Base-by-base conservation (phyloP, 2,113 vertebrate genomes). In the Proterorhinus semilunaris region DNA sequence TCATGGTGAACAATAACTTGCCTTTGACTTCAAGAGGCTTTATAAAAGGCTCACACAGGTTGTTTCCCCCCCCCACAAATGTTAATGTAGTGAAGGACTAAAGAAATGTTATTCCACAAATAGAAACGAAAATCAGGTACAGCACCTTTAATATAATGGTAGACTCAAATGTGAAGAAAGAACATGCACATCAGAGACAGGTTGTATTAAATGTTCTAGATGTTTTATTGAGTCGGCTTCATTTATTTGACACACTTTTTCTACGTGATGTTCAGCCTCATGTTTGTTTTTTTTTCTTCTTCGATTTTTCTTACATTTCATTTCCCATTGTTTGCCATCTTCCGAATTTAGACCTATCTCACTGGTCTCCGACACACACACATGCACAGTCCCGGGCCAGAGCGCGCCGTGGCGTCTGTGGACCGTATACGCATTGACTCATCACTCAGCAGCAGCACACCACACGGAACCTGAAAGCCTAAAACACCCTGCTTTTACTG, bases 131-230 rank as follows among this genome's bases (percentile, higher is more conserved):
- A 36, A 36, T 3, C 27, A 36, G 27, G 27, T 36, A 36, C 27
- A 36, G 27, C 27, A 5, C 27, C 27, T 36, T 36, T 36, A 36
- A 36, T 36, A 36, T 45, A 62, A 47, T 15, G 10, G 6, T 13
- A 51, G 9, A 44, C 15, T 9, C 66, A 21, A 50, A 76, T 55
- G 45, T 17, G 67, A 68, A 77, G 49, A 65, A 50, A 53, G 64
- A 58, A 81, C 63, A 79, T 86, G 87, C 85, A 91, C 84, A 86
- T 82, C 87, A 58, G 78, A 44, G 76, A 53, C 84, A 12, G 68
- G 86, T 92, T 91, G 89, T 94, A 94, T 90, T 93, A 94, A 94
- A 94, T 94, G 91, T 93, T 92, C 90, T 92, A 92, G 88, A 93
- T 92, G 91, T 93, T 94, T 94, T 94, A 94, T 94, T 93, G 88